A percentile compares a stretch with the other conserved stretches of the same genome.
phyloP scores from a whole-genome alignment of 2,113 vertebrate genomes.

The Myotis lucifugus region DNA sequence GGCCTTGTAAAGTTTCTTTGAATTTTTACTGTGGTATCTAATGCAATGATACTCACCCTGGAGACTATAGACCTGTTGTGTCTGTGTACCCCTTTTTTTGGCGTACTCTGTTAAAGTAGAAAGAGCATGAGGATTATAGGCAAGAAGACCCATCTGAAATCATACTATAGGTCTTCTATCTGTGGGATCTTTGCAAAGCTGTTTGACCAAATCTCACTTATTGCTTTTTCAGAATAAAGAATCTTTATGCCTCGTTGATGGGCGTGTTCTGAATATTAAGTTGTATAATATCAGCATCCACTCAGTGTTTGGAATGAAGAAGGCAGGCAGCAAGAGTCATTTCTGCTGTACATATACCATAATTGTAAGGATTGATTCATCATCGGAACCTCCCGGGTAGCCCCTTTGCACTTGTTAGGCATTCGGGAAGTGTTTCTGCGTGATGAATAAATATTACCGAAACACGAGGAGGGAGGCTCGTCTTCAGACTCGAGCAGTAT shows the following conservation, averaged over 20 bases:
- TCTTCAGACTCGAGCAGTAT: background rate
- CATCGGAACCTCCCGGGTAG: background rate
- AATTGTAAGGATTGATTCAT: background rate
- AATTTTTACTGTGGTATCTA: background rate
- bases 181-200: background rate
- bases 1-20: background rate
- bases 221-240: background rate
- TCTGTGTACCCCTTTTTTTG: background rate
- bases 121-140: background rate
- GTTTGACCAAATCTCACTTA: background rate
- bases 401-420: background rate
- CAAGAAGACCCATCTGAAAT: background rate
- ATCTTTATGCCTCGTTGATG: background rate
- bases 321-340: background rate
- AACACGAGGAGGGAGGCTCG: background rate
- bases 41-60: background rate
- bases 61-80: too few relatives aligned
- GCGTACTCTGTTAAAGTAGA: background rate
- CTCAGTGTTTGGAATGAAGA: background rate
- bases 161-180: background rate
- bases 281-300: background rate
- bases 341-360: background rate
- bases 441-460: background rate
- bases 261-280: background rate
- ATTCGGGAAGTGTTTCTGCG: background rate